Evolutionary conservation across 2,888 invertebrate species (phyloP), one percentile per base, ranked within the genome.

Genomic region (Thelaira solivaga): DNA sequence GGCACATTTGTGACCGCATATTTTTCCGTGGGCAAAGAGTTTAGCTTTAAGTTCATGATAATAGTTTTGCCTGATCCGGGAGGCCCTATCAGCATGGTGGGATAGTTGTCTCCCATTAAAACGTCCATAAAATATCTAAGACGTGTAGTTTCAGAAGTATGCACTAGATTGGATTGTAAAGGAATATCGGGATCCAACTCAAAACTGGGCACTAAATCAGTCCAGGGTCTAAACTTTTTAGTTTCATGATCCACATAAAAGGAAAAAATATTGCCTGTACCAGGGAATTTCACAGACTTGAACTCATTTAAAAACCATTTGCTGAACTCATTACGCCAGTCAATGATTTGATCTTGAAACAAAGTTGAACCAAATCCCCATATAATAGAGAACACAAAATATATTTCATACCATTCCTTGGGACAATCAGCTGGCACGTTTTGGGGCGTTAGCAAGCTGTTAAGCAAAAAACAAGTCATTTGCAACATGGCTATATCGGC

Each of bases 271-370:
- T 93, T 96, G 2, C 95, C 96, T 1, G 92, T 91, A 0, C 92
- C 85, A 0, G 98, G 97, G 89, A 97, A 97, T 88, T 95, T 96
- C 24, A 98, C 92, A 0, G 94, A 91, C 89, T 97, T 97, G 88
- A 97, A 98, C 89, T 98, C 98, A 81, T 94, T 95, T 18, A 92
- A 90, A 92, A 97, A 98, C 97, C 97, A 98, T 88, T 97, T 97
- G 85, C 95, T 96, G 88, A 98, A 98, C 86, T 98, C 98, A 82
- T 94, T 94, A 45, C 97, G 92, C 93, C 97, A 96, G 87, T 98
- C 97, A 3, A 95, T 91, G 43, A 96, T 90, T 90, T 97, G 94
- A 90, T 97, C 97, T 91, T 96, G 96, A 88, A 96, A 97, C 71
- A 96, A 91, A 0, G 94, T 93, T 0, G 97, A 96, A 1, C 98